Conservation (phyloP, 2,888 invertebrate genomes). For the Emmelina monodactyla region DNA sequence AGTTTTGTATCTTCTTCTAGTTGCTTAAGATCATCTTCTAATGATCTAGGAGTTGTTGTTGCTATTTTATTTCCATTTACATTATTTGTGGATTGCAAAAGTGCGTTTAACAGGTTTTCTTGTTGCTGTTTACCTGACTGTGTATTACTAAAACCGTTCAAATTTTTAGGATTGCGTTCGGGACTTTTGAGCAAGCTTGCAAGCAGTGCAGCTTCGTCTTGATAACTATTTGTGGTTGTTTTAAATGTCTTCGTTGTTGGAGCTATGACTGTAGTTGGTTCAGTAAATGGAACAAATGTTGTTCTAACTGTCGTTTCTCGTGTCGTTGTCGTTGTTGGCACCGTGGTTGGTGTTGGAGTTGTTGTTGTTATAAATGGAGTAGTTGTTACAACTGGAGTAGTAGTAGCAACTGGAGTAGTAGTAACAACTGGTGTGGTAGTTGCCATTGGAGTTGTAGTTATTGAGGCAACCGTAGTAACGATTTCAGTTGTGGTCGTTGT, state of each 20-base stretch:
- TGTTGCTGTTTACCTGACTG: not conserved
- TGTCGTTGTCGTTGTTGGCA: conserved; percentile 9
- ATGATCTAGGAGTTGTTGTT: conserved; percentile 28
- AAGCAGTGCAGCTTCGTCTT: too few species aligned
- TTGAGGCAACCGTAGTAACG: conserved; percentile 7
- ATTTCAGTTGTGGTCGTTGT: conserved; percentile 20
- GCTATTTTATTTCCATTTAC: conserved; percentile 14
- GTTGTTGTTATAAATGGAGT: conserved; percentile 20
- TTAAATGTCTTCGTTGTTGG: conserved; percentile 22
- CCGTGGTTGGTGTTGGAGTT: conserved; percentile 14
- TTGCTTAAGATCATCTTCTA: conserved; percentile 52
- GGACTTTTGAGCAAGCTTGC: too few species aligned
- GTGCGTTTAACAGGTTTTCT: not conserved
- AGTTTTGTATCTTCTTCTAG: conserved; percentile 56
- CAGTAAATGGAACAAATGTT: conserved; percentile 20
- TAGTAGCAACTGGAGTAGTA: conserved; percentile 19
- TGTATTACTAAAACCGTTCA: too few species aligned
- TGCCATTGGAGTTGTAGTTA: conserved; percentile 14
- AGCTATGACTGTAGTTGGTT: conserved; percentile 21
- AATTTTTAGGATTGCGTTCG: too few species aligned
- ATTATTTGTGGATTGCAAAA: not conserved
- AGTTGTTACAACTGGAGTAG: conserved; percentile 19
- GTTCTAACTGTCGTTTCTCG: conserved; percentile 16
- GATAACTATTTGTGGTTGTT: not conserved
- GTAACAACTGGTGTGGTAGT: conserved; percentile 18